Conservation (phyloP, 2,888 invertebrate genomes). For the Cheilosia urbana region DNA sequence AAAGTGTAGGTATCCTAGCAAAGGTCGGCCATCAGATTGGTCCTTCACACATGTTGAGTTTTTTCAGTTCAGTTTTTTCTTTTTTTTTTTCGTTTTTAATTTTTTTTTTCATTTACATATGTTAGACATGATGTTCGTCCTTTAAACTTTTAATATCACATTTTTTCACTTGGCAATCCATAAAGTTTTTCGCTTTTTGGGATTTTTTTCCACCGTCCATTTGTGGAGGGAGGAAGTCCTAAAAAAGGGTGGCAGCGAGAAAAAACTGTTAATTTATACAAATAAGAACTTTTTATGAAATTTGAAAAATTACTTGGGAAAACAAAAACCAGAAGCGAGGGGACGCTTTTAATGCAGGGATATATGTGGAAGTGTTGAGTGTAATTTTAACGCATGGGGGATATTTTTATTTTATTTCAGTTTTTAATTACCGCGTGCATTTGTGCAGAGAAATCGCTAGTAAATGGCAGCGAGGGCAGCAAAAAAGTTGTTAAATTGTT, state of each 20-base stretch:
- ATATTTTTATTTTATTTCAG: conserved; percentile 10
- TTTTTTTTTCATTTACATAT: conserved; percentile 59
- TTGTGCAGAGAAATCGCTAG: not conserved
- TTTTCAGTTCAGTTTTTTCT: not conserved
- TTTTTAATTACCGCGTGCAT: conserved; percentile 11
- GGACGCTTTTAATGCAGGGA: conserved; percentile 30
- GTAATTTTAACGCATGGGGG: not conserved
- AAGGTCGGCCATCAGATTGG: conserved; percentile 34
- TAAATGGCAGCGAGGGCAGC: no score
- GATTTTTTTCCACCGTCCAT: not conserved
- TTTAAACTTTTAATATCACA: conserved; percentile 36
- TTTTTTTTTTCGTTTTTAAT: conserved; percentile 7
- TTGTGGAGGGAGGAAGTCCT: conserved; percentile 19
- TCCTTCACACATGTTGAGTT: conserved; percentile 10
- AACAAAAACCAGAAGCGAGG: not conserved
- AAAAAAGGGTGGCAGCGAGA: conserved; percentile 2
- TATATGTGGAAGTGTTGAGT: conserved; percentile 26
- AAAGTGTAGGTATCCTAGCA: conserved; percentile 43
- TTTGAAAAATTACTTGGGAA: conserved; percentile 33
- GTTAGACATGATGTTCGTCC: conserved; percentile 60
- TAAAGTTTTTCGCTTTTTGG: conserved; percentile 12
- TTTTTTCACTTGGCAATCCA: conserved; percentile 27
- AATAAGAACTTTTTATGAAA: conserved; percentile 63
- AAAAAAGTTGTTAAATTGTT: no score
- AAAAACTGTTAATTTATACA: conserved; percentile 63